Evolutionary conservation across 2,113 vertebrate species (phyloP).

Genomic region (Notechis scutatus): DNA sequence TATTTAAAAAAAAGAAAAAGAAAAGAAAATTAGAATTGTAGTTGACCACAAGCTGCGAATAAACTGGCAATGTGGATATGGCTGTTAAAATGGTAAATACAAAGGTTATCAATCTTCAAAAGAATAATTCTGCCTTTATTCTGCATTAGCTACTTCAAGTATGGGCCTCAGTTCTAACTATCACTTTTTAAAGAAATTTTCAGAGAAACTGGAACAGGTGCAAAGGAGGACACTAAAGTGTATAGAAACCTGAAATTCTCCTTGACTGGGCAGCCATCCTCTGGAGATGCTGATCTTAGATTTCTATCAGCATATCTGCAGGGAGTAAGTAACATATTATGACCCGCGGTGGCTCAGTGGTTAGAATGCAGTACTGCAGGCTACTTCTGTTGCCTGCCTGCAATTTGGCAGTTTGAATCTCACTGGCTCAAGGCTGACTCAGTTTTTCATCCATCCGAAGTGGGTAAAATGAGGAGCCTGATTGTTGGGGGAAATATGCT

Average conservation of each 20-base stretch:
- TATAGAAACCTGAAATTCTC: background rate
- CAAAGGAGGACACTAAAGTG: background rate
- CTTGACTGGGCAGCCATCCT: background rate
- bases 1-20: too few relatives aligned
- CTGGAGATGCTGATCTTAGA: background rate
- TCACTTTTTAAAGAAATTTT: background rate
- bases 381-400: too few relatives aligned
- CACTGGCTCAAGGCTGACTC: too few relatives aligned
- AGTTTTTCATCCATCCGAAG: too few relatives aligned
- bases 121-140: background rate
- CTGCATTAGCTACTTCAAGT: background rate
- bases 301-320: background rate
- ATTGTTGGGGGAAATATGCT: too few relatives aligned
- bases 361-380: too few relatives aligned
- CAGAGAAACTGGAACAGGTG: background rate
- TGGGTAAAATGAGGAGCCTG: too few relatives aligned
- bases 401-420: too few relatives aligned
- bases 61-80: background rate
- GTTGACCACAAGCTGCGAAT: background rate
- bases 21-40: background rate
- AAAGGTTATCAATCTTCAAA: background rate
- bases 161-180: background rate
- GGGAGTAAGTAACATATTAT: background rate
- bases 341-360: too few relatives aligned
- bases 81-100: background rate